Evolutionary conservation across 2,113 vertebrate genomes (phyloP), one percentile per base, ranked within the genome.

Genomic region (Pelobates fuscus): DNA sequence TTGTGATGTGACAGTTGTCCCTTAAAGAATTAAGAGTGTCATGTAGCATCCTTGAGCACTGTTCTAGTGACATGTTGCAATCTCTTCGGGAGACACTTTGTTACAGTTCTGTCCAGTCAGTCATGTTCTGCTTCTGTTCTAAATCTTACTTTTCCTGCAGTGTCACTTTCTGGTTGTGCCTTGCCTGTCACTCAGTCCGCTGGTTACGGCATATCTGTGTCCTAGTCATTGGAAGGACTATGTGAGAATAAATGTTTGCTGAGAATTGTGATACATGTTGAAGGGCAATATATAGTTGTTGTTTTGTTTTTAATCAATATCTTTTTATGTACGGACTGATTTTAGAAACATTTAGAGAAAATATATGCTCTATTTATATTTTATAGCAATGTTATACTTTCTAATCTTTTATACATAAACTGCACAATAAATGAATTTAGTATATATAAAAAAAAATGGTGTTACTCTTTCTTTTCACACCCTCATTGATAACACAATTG

Each of bases 331-430:
- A 67, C 52, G 25, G 44, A 66, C 32, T 25, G 32, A n/a, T 27
- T 11, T 2, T 59, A 66, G 20, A 11, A 12, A 8, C 25, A 43
- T n/a, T 27, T 21, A 62, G 52, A n/a, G 7, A 41, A 46, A 67
- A 27, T 43, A 65, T 12, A 65, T 21, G n/a, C 23, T 65, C 49
- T 57, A 57, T 65, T 73, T 73, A 41, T 55, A 54, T 74, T 74
- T 66, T 41, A 43, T 74, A 58, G 71, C 21, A 41, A 52, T 17
- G 49, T 26, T 63, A 21, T 65, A 41, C 46, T 57, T 64, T 55
- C 52, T 64, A 57, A 73, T 65, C 49, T 73, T 65, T 73, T 41
- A 37, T 74, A 66, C 52, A 66, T 74, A 20, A 65, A 27, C 49
- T 17, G 62, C 49, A 66, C 29, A 74, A 74, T 74, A 74, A 74